These are phyloP conservation scores for Girardia tigrina DNA, from an alignment of 2,888 invertebrate species.

Conservation along the genomic window DNA sequence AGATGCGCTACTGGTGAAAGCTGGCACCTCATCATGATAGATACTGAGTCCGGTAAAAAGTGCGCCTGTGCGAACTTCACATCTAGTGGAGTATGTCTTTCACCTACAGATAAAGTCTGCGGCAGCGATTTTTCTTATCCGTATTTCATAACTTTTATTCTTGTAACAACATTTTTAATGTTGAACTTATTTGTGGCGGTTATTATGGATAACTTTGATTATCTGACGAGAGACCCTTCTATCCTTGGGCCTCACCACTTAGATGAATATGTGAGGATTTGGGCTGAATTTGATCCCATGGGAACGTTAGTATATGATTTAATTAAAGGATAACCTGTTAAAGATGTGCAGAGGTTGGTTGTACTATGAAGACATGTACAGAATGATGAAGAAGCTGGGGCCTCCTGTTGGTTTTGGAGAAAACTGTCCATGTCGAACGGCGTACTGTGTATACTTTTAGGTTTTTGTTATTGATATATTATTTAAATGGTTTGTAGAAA, in stretches of 20 bases:
- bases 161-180: constrained; percentile 99
- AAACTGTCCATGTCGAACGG: constrained; percentile 96
- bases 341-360: constrained; percentile 69
- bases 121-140: constrained; percentile 90
- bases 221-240: constrained; percentile 94
- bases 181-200: constrained; percentile 99
- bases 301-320: constrained; percentile 65
- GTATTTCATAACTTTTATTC: constrained; percentile 98
- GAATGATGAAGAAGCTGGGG: constrained; percentile 98
- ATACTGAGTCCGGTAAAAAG: constrained; percentile 69
- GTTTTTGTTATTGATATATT: not conserved
- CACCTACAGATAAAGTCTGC: constrained; percentile 54
- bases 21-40: constrained; percentile 80
- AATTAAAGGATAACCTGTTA: not conserved
- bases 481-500: constrained; percentile 54
- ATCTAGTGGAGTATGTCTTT: not conserved
- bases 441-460: constrained; percentile 61
- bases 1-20: constrained; percentile 99
- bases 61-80: constrained; percentile 39
- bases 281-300: constrained; percentile 99
- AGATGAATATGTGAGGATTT: constrained; percentile 96
- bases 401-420: constrained; percentile 98
- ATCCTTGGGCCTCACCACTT: constrained; percentile 99
- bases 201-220: constrained; percentile 99
- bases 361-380: constrained; percentile 97